Evolutionary conservation across 35 echinoderm and acorn worm genomes (phyloP).

Genomic region (Ptychodera flava): DNA sequence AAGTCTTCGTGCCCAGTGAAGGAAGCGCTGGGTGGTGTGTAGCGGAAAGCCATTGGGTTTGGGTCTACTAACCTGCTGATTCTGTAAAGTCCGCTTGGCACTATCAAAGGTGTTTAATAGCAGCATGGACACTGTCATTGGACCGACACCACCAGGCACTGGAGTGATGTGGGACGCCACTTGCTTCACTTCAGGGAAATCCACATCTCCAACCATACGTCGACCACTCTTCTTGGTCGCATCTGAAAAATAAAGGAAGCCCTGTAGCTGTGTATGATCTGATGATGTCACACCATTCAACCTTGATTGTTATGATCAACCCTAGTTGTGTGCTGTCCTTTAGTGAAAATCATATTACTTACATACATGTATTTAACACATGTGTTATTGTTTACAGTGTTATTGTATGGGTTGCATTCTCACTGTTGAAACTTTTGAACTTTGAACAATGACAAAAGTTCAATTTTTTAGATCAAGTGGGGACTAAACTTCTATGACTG

Average conservation of each 20-base stretch:
- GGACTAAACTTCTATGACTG: too few species aligned
- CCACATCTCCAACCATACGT: slow-evolving; percentile 87
- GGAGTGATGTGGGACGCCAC: slow-evolving; percentile 81
- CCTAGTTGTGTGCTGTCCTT: too few species aligned
- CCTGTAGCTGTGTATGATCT: too few species aligned
- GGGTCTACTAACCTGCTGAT: not conserved
- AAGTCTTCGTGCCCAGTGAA: not conserved
- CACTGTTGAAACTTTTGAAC: too few species aligned
- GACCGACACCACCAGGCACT: slow-evolving; percentile 91
- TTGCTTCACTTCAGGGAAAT: slow-evolving; percentile 68
- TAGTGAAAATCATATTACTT: too few species aligned
- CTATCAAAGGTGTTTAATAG: slow-evolving; percentile 81
- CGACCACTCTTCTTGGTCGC: slow-evolving; percentile 58
- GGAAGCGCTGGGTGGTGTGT: not conserved
- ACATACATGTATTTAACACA: too few species aligned
- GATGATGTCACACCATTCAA: too few species aligned
- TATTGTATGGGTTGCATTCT: too few species aligned
- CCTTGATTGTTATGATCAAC: too few species aligned
- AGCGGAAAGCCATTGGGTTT: not conserved
- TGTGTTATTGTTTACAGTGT: too few species aligned
- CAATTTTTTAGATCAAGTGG: too few species aligned
- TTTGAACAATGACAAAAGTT: too few species aligned
- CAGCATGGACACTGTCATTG: slow-evolving; percentile 96
- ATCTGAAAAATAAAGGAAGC: slow-evolving; percentile 40
- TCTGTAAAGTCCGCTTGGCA: slow-evolving; percentile 50